These are phyloP conservation scores for Nemotelus pantherinus DNA, from an alignment of 2,888 invertebrate species.

Conservation along the genomic window DNA sequence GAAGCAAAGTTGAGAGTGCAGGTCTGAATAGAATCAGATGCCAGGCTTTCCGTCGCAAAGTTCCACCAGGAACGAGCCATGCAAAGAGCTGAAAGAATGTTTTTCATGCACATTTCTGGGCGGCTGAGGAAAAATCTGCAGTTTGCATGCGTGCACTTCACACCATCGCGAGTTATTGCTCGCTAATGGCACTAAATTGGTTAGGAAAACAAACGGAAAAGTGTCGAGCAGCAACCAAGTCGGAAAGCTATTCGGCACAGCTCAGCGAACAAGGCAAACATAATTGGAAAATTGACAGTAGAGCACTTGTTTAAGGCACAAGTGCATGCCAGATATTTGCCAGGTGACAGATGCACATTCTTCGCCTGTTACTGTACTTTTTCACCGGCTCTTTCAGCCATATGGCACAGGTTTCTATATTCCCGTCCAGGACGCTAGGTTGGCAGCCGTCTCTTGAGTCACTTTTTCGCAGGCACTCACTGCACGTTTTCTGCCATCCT, in stretches of 20 bases:
- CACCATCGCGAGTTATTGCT: slow-evolving; percentile 27
- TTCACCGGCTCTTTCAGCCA: background rate
- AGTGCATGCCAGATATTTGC: slow-evolving; percentile 37
- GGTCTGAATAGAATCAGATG: background rate
- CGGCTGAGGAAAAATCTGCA: background rate
- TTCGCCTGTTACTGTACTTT: slow-evolving; percentile 29
- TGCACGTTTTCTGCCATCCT: too few relatives aligned
- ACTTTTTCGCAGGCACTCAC: slow-evolving; percentile 9
- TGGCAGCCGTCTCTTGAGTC: slow-evolving; percentile 16
- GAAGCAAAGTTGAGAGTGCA: background rate
- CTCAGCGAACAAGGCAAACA: slow-evolving; percentile 34
- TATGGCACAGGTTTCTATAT: background rate
- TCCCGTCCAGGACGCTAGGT: background rate
- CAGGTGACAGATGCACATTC: slow-evolving; percentile 42
- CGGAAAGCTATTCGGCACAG: slow-evolving; percentile 13
- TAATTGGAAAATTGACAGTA: slow-evolving; percentile 41
- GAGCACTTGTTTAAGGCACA: slow-evolving; percentile 33
- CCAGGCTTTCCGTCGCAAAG: background rate
- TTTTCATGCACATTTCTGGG: background rate
- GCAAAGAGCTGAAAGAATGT: slow-evolving; percentile 9
- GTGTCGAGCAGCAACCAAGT: slow-evolving; percentile 11
- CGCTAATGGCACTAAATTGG: slow-evolving; percentile 38
- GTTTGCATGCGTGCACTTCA: slow-evolving; percentile 34
- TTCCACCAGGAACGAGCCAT: background rate
- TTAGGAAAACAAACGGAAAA: slow-evolving; percentile 29